These are phyloP conservation scores for Octomys mimax DNA, from an alignment of 2,797 vertebrate species.

Conservation along the genomic window DNA sequence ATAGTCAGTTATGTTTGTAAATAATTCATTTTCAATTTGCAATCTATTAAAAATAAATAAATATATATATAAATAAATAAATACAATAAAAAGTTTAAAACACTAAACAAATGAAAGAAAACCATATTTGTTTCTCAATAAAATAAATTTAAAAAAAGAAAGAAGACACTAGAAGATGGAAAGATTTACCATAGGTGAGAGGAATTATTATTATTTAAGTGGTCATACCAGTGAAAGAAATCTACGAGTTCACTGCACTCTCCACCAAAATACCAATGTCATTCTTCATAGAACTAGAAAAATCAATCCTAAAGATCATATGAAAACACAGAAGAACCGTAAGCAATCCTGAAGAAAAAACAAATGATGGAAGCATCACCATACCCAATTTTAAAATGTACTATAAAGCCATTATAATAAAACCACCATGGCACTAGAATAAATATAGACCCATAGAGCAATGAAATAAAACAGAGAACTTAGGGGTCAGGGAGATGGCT, in stretches of 20 bases:
- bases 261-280: not conserved
- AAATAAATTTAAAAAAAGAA: not conserved
- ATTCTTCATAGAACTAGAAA: not conserved
- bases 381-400: not conserved
- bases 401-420: not conserved
- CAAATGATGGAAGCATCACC: not conserved
- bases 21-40: no score
- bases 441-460: not conserved
- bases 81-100: not conserved
- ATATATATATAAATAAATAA: no score
- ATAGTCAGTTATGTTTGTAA: no score
- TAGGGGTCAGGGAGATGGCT: no score
- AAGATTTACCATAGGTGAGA: not conserved
- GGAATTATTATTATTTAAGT: not conserved
- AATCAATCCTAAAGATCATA: not conserved
- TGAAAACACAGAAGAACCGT: not conserved
- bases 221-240: not conserved
- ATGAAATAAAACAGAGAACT: not conserved
- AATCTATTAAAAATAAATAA: no score
- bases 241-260: not conserved
- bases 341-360: not conserved
- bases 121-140: no score
- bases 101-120: not conserved
- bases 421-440: not conserved
- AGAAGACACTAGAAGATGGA: not conserved